These are phyloP conservation scores for Crotalus horridus DNA, from an alignment of 2,113 vertebrate genomes.

Conservation along the genomic window DNA sequence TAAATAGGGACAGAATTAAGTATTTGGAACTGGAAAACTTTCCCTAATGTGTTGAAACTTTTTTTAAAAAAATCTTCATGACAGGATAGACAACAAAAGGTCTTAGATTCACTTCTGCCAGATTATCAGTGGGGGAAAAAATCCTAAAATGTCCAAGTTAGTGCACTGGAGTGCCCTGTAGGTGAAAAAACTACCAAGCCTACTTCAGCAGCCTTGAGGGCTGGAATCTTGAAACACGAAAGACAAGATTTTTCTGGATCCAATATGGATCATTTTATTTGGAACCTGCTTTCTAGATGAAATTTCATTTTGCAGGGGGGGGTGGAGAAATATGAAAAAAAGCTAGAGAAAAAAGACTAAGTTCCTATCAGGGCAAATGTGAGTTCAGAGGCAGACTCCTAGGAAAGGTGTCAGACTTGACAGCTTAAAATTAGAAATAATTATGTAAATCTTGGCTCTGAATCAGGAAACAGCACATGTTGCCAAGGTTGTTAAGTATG, in stretches of 20 bases:
- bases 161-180: neutral
- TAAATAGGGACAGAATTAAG: neutral
- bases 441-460: conserved; percentile 67
- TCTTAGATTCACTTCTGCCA: neutral
- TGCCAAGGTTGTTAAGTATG: conserved; percentile 57
- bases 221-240: neutral
- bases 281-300: conserved; percentile 22
- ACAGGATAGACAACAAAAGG: neutral
- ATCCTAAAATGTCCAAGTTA: neutral
- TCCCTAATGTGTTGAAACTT: neutral
- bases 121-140: neutral
- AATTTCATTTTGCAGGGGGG: conserved; percentile 36
- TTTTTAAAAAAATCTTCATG: neutral
- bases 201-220: neutral
- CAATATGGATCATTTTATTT: neutral
- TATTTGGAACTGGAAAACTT: neutral
- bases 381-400: conserved; percentile 45
- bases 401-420: conserved; percentile 54
- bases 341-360: conserved; percentile 40
- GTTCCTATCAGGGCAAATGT: conserved; percentile 43
- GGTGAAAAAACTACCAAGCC: neutral
- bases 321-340: conserved; percentile 40
- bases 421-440: conserved; percentile 64
- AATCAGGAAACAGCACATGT: conserved; percentile 27
- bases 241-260: neutral